Base-by-base conservation (phyloP, 2,888 invertebrate species). In the Cephus spinipes region DNA sequence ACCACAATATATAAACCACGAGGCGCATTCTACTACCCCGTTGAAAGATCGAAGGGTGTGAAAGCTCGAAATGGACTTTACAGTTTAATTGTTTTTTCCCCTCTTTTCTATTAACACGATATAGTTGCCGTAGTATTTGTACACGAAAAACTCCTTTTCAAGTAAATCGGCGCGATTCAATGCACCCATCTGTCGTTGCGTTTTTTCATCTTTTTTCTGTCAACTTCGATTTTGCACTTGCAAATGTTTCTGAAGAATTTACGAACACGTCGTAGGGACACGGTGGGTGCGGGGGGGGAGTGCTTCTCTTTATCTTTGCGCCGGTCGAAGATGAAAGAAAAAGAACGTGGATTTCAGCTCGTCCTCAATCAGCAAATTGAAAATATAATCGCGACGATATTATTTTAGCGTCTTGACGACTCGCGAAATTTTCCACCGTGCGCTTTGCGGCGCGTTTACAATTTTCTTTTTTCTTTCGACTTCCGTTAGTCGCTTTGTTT, bases 191-290 rank as follows among this genome's bases (percentile, higher is more conserved):
- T 15, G 1, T 23, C 15, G 23, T 55, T 0, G 1, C 0, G 0
- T 35, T 55, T 55, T 40, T 55, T 55, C 9, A 2, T 23, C 55
- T 23, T 55, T 55, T 15, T 15, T 40, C 40, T 15, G 9, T 55
- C 23, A 23, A 23, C 55, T 9, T 55, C 9, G 23, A 23, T 55
- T 23, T 23, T 55, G 55, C 55, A 9, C 55, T 55, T 23, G 2
- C 23, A 9, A 23, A 23, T 23, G 23, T 55, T 55, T 23, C 23
- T 55, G 23, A 23, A 23, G 23, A 55, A 23, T 55, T 79, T 79
- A 69, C 74, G 77, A 77, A 74, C 75, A n/a, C 40, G 76, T 71
- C 68, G 33, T 73, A 69, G 77, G 75, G 68, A 73, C 73, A 36
- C 55, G 68, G 68, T 32, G 75, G 71, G 75, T 79, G 68, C 68